Evolutionary conservation across 2,113 vertebrate genomes (phyloP), one percentile per base, ranked within the genome.

Genomic region (Triplophysa tibetana): DNA sequence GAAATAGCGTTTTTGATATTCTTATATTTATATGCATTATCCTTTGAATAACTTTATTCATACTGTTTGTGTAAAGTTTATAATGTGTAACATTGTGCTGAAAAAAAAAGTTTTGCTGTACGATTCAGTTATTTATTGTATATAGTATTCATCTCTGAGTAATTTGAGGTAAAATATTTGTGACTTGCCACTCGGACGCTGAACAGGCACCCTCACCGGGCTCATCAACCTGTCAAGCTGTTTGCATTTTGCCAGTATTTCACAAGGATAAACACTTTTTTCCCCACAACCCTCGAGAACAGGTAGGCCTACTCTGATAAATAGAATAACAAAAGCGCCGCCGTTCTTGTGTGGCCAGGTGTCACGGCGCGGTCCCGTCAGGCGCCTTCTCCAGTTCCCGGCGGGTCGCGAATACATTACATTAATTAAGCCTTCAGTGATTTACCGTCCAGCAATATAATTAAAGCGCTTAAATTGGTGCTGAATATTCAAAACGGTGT

Each of bases 381-480:
- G 95, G 96, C 94, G 94, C 95, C 93, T 94, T 95, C 95, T 88
- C 89, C 89, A 91, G 93, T 95, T 95, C 94, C 95, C 93, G 91
- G 89, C 91, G 95, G 95, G 94, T 94, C 95, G 93, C 91, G 97
- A 98, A 99, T 99, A 99, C 95, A 99, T 99, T 99, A 98, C 93
- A 95, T 96, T 99, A 99, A 99, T 99, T 98, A 99, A 98, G 96
- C 95, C 98, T 98, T 96, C 93, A 93, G 98, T 99, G 98, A 98
- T 98, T 99, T 98, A 95, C 94, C 95, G 96, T 96, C 96, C 96
- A 97, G 96, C 96, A 96, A 96, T 96, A 95, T 98, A 98, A 99
- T 99, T 99, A 99, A 99, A 95, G 95, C 93, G 90, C 90, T 93
- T 96, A 95, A 95, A 96, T 97, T 95, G 94, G 93, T 89, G 95